These are phyloP conservation scores for Xiphophorus couchianus DNA, from an alignment of 2,113 vertebrate species.

Conservation along the genomic window DNA sequence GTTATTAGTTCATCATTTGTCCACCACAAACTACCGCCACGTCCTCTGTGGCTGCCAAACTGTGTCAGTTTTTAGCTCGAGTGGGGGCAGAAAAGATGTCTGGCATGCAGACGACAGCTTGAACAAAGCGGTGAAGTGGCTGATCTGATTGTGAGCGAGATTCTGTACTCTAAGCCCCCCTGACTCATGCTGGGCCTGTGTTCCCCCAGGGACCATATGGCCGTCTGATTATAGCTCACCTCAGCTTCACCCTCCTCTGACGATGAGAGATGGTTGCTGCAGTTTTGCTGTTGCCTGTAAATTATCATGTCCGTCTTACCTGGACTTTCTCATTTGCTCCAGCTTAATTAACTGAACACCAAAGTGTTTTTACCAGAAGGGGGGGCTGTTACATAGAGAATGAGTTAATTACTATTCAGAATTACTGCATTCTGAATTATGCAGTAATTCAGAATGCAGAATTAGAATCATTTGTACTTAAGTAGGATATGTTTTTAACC, in stretches of 20 bases:
- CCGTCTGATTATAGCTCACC: conserved; percentile 44
- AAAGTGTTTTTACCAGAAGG: conserved; percentile 58
- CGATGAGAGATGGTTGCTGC: conserved; percentile 22
- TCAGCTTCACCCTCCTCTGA: conserved; percentile 20
- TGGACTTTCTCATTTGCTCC: neutral
- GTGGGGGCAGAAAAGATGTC: conserved; percentile 23
- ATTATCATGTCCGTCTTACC: neutral
- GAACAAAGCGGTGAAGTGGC: conserved; percentile 52
- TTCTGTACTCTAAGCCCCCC: conserved; percentile 61
- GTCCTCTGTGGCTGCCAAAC: neutral
- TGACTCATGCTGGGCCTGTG: conserved; percentile 50
- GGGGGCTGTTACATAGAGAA: conserved; percentile 42
- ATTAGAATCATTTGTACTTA: neutral
- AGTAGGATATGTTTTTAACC: neutral
- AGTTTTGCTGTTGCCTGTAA: neutral
- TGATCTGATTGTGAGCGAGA: conserved; percentile 70
- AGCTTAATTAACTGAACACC: neutral
- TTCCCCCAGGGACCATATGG: conserved; percentile 68
- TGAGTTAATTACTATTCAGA: neutral
- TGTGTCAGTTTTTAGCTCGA: neutral
- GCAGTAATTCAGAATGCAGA: fast-evolving
- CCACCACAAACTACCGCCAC: neutral
- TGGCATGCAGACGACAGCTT: conserved; percentile 75
- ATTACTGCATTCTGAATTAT: no score
- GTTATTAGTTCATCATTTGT: neutral